Base-by-base conservation (phyloP, 2,113 vertebrate species). In the Ranitomeya variabilis region DNA sequence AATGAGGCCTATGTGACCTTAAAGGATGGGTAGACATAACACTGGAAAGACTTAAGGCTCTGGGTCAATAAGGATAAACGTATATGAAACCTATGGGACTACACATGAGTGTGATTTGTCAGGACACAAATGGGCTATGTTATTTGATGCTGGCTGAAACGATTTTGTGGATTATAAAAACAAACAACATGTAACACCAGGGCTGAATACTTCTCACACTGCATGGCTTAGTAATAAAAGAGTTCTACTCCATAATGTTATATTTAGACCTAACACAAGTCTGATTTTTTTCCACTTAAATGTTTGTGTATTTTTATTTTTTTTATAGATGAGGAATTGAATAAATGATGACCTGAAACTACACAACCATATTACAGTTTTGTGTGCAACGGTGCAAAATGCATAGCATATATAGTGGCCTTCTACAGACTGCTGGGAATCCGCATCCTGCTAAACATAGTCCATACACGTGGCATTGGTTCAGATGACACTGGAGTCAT, bases 1-100 rank as follows among this genome's bases (percentile, higher is more conserved):
- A 79, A 80, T 87, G 45, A 62, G 60, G 85, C 57, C 85, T 67
- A 52, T 67, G 23, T 87, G 85, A 87, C 85, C 85, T 87, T 87
- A 60, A 79, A 67, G 76, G 73, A 64, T 26, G 21, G 76, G 76
- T 87, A 87, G 85, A 80, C 85, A 87, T 87, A 87, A 87, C 73
- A 87, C 12, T 55, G 76, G 76, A 79, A 78, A 87, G 85, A 66
- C 76, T 80, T 67, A 26, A 80, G 62, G 57, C 57, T 80, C 55
- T 67, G 15, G 85, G 85, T 87, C 76, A 87, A 67, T 60, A 57
- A 51, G 57, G 62, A 64, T 79, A 62, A 87, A 66, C 26, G 21
- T 57, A 19, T 67, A 69, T 87, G 37, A 54, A 87, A 51, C 85
- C 81, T 69, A 54, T 66, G 82, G 64, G 82, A 84, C 67, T 23